A percentile compares a stretch with the other conserved stretches of the same genome.
Conservation (phyloP, 2,888 invertebrate species). For the Eurytoma adleriae region DNA sequence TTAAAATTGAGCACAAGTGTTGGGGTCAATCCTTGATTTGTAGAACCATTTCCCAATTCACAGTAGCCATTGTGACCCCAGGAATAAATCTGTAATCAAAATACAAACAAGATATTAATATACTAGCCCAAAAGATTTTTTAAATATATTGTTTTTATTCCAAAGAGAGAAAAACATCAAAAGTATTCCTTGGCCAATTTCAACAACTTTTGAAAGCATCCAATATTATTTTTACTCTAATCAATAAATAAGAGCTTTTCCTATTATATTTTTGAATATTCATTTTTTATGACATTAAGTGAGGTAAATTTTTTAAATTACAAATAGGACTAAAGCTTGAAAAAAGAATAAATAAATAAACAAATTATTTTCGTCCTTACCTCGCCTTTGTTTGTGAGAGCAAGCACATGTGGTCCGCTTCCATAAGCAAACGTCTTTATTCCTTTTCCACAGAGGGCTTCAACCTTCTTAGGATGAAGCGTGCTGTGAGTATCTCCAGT, state of each 20-base stretch:
- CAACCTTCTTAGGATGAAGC: slow-evolving; percentile 77
- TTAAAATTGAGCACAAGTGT: slow-evolving; percentile 75
- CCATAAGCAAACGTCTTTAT: slow-evolving; percentile 79
- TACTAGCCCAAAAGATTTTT: background rate
- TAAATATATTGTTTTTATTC: background rate
- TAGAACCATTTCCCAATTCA: slow-evolving; percentile 79
- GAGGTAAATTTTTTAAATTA: background rate
- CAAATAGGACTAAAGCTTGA: background rate
- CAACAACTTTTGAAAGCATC: too few species aligned
- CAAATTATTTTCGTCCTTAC: slow-evolving; percentile 59
- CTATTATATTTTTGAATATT: too few species aligned
- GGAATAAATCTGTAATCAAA: slow-evolving; percentile 74
- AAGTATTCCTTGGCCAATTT: too few species aligned
- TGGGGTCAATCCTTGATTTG: slow-evolving; percentile 78
- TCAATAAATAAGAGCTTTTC: too few species aligned
- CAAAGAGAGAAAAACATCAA: background rate
- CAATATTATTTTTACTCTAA: background rate
- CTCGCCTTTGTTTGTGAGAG: slow-evolving; percentile 78
- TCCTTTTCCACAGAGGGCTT: slow-evolving; percentile 77
- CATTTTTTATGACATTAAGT: too few species aligned
- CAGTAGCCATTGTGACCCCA: slow-evolving; percentile 81
- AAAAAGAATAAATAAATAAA: too few species aligned
- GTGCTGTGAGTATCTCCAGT: slow-evolving; percentile 77
- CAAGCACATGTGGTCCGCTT: slow-evolving; percentile 80
- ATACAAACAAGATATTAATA: background rate